Evolutionary conservation across 1,140 invertebrate species (phyloP), one percentile per base, ranked within the genome.

Genomic region (Diuraphis noxia): DNA sequence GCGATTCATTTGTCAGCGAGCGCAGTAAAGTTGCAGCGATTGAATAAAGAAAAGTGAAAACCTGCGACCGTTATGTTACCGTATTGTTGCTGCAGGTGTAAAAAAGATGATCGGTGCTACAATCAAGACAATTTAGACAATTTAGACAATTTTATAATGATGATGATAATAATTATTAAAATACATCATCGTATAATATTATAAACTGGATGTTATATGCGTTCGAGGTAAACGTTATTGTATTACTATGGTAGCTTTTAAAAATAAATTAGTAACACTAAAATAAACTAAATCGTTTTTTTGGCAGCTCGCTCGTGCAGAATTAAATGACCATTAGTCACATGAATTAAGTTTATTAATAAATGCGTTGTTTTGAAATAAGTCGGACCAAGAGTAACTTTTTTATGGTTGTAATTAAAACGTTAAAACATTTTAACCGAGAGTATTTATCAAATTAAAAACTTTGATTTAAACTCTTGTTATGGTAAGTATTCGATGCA

Each of bases 201-300:
- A 23, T 34, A 34, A 49, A 25, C 49, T 40, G n/a, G 17, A 36
- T 30, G 36, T 49, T 49, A 84, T 49, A 84, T 85, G n/a, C n/a
- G 23, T n/a, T 23, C 10, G 19, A 10, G 49, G 85, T 56, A 56
- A 87, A 49, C 34, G 30, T 49, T 72, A n/a, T 49, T 49, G 23
- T 43, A 43, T 9, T 43, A 43, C 13, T n/a, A 49, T 38, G n/a
- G 49, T 40, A 6, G 52, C 49, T 63, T 88, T 88, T 88, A 56
- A 63, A 88, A 40, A 88, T 63, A 56, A 63, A 63, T 88, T 40
- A 87, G 63, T 63, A 88, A 63, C 86, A n/a, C 38, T 63, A 56
- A 38, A 87, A 56, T 87, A 87, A 88, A 63, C 36, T 63, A 88
- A 88, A 88, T 88, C 36, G 86, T 88, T 88, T 87, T 87, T 87